Evolutionary conservation across 2,888 invertebrate species (phyloP).

Genomic region (Drosophila peninsularis): DNA sequence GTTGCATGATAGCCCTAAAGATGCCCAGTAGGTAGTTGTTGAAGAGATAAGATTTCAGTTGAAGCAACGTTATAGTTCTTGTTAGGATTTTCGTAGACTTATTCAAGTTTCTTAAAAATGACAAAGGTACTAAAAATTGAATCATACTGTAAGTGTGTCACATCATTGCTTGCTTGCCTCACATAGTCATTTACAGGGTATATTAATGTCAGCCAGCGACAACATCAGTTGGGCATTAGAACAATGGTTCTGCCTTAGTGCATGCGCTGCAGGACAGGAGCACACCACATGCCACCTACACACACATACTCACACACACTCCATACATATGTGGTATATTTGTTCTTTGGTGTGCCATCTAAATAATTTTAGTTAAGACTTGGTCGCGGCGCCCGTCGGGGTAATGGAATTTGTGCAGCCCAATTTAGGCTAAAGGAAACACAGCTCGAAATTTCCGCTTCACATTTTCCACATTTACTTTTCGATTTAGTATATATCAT

Average conservation of each 20-base stretch:
- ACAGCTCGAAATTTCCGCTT: conserved; percentile 28
- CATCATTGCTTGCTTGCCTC: no score
- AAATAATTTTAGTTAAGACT: conserved; percentile 59
- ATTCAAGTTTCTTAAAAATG: no score
- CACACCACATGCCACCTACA: conserved; percentile 14
- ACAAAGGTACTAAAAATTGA: no score
- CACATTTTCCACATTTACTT: conserved; percentile 46
- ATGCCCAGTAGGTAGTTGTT: conserved; percentile 16
- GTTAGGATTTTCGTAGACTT: no score
- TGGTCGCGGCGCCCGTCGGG: conserved; percentile 35
- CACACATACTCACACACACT: conserved; percentile 1
- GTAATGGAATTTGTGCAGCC: conserved; percentile 47
- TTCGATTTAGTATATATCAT: conserved; percentile 19
- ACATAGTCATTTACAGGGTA: conserved; percentile 20
- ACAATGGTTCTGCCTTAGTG: conserved; percentile 62
- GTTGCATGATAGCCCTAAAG: not conserved
- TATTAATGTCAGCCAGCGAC: conserved; percentile 13
- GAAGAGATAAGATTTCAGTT: not conserved
- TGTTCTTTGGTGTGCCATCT: conserved; percentile 36
- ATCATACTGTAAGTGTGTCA: not conserved
- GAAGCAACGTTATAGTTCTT: no score
- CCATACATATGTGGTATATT: conserved; percentile 13
- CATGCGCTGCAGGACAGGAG: conserved; percentile 50
- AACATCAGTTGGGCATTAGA: conserved; percentile 44
- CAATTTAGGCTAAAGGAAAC: conserved; percentile 32